phyloP scores from a whole-genome alignment of 2,797 vertebrate species.

The Tachyglossus aculeatus region DNA sequence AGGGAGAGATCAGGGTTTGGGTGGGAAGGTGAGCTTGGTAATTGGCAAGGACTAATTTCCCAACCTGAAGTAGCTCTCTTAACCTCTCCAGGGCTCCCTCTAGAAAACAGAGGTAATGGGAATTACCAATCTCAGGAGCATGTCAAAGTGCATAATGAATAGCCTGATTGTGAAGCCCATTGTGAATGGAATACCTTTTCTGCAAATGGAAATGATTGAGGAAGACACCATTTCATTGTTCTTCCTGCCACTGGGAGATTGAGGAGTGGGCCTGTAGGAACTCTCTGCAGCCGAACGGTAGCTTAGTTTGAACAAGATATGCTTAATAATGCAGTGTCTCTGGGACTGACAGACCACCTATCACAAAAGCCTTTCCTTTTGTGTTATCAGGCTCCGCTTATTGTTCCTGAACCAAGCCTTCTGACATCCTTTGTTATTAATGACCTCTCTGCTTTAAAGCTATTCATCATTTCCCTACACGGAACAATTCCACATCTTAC shows the following conservation, averaged over 20 bases:
- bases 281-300: background rate
- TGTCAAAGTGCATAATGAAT: background rate
- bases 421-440: slow-evolving; percentile 46
- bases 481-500: slow-evolving; percentile 29
- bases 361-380: slow-evolving; percentile 8
- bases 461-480: slow-evolving; percentile 50
- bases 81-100: too few species aligned
- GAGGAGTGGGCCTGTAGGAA: background rate
- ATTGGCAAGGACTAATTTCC: background rate
- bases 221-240: background rate
- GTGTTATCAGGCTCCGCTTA: slow-evolving; percentile 20
- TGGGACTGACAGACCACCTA: background rate
- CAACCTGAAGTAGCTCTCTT: too few species aligned
- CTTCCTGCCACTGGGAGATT: background rate
- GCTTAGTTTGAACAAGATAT: slow-evolving; percentile 25
- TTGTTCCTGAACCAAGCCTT: slow-evolving; percentile 29
- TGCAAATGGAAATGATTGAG: background rate
- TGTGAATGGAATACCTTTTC: background rate
- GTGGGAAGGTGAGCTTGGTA: too few species aligned
- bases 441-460: slow-evolving; percentile 45
- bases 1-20: too few species aligned
- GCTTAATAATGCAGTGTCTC: slow-evolving; percentile 14
- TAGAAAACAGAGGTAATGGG: background rate
- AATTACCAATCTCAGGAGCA: background rate
- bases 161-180: background rate